phyloP scores from a whole-genome alignment of 2,888 invertebrate species.

The Cheilosia impressa region DNA sequence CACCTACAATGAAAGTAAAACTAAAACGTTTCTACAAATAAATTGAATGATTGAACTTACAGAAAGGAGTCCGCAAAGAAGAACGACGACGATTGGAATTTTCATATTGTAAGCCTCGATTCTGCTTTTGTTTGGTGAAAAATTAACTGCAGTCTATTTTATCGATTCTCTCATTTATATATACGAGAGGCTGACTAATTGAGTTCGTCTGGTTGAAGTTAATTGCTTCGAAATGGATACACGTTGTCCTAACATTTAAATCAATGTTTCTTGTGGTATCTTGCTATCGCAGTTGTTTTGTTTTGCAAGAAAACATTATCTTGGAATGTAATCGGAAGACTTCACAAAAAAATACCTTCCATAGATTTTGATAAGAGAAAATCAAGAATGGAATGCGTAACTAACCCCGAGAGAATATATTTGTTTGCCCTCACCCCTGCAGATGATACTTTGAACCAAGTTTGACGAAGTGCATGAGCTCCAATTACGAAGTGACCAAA shows the following conservation, averaged over 20 bases:
- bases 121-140: background rate
- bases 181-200: constrained; percentile 11
- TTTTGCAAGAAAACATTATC: constrained; percentile 22
- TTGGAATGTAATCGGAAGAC: constrained; percentile 25
- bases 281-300: constrained; percentile 8
- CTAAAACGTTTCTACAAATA: background rate
- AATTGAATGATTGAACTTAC: constrained; percentile 30
- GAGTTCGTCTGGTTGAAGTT: background rate
- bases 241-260: constrained; percentile 26
- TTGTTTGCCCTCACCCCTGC: no score
- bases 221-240: constrained; percentile 10
- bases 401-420: no score
- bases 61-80: constrained; percentile 45
- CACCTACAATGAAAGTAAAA: constrained; percentile 22
- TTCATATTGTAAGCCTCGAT: constrained; percentile 19
- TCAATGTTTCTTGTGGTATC: constrained; percentile 27
- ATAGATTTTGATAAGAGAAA: background rate
- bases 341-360: background rate
- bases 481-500: no score
- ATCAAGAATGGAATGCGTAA: background rate
- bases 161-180: constrained; percentile 37
- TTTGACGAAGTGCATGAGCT: no score
- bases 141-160: constrained; percentile 22
- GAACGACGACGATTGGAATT: constrained; percentile 29
- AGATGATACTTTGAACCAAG: no score